Conservation (phyloP, 2,888 invertebrate species). For the Drosophila multiciliata region DNA sequence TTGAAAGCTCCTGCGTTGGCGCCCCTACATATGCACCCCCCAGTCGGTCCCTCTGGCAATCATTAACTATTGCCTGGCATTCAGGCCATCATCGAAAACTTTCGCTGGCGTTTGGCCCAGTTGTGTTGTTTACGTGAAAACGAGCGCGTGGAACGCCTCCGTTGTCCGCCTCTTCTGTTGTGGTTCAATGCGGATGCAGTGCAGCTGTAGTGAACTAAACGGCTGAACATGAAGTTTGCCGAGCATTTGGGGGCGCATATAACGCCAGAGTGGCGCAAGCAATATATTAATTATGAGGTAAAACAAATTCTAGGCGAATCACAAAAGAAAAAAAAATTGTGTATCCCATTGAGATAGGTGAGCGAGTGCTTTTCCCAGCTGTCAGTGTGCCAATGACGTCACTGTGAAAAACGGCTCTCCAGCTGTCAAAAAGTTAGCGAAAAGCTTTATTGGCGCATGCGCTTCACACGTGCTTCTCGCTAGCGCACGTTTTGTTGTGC, state of each 20-base stretch:
- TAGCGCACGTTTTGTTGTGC: slow-evolving; percentile 59
- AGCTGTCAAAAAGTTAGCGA: slow-evolving; percentile 61
- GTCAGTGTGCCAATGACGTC: slow-evolving; percentile 71
- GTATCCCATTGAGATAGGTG: slow-evolving; percentile 48
- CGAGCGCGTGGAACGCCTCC: slow-evolving; percentile 67
- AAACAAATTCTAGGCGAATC: slow-evolving; percentile 9
- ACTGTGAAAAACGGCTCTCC: slow-evolving; percentile 53
- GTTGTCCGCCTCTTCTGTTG: slow-evolving; percentile 27
- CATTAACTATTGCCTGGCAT: slow-evolving; percentile 25
- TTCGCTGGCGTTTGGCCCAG: slow-evolving; percentile 71
- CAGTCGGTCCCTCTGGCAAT: neutral
- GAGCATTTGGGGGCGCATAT: slow-evolving; percentile 95
- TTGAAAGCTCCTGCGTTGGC: slow-evolving; percentile 60
- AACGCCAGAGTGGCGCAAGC: slow-evolving; percentile 97
- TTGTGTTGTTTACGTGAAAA: slow-evolving; percentile 78
- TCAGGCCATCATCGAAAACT: slow-evolving; percentile 64
- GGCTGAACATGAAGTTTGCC: slow-evolving; percentile 92
- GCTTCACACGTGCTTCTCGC: slow-evolving; percentile 13
- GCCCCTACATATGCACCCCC: neutral
- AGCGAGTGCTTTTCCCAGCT: slow-evolving; percentile 66
- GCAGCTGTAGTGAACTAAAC: slow-evolving; percentile 44
- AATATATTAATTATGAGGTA: slow-evolving; percentile 91
- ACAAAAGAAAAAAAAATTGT: slow-evolving; percentile 42
- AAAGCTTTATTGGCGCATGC: slow-evolving; percentile 74
- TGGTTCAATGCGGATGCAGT: slow-evolving; percentile 67